Conservation (phyloP, 2,113 vertebrate species). For the Pantherophis guttatus region DNA sequence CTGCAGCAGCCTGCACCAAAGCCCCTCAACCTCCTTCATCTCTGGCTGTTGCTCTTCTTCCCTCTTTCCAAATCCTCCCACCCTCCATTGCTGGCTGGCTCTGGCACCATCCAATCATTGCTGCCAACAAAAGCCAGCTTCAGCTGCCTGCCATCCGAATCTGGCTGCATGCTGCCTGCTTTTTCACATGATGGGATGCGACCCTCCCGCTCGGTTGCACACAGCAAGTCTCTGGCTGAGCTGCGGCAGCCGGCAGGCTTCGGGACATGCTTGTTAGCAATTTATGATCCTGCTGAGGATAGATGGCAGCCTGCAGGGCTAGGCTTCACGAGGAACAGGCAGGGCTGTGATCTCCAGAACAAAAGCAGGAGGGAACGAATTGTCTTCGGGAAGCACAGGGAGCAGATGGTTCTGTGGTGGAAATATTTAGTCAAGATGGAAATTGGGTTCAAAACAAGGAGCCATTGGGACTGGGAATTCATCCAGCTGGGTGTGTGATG, state of each 20-base stretch:
- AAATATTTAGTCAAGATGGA: not conserved
- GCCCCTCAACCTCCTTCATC: not conserved
- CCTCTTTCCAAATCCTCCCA: not conserved
- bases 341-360: conserved; percentile 2
- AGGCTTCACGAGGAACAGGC: not conserved
- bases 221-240: conserved; percentile 22
- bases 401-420: not conserved
- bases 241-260: conserved; percentile 26
- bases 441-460: not conserved
- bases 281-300: conserved; percentile 33
- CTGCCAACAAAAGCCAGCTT: not conserved
- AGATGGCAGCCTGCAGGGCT: conserved; percentile 23
- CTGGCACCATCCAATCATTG: not conserved
- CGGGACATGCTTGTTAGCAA: conserved; percentile 33
- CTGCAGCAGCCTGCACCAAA: not conserved
- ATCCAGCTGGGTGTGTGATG: not conserved
- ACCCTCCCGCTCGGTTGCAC: conserved; percentile 15
- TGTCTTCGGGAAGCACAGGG: not conserved
- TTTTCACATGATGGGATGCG: conserved; percentile 23
- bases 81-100: not conserved
- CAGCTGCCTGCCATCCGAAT: not conserved
- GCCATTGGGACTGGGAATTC: not conserved
- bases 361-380: not conserved
- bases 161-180: conserved; percentile 1
- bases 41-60: not conserved